Evolutionary conservation across 2,888 invertebrate species (phyloP).

Genomic region (Micropterix aruncella): DNA sequence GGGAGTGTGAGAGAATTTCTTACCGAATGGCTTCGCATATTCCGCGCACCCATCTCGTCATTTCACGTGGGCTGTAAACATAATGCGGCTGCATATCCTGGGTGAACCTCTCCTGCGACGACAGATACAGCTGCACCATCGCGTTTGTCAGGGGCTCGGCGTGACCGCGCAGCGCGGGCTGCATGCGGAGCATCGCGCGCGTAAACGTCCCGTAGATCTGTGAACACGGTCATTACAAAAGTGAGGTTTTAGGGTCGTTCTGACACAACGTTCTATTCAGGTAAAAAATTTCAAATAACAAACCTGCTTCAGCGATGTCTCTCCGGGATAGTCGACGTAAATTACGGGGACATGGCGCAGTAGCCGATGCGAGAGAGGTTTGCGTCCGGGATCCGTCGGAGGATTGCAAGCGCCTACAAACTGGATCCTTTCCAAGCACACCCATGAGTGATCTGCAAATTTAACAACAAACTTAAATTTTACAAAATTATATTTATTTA

Average conservation of each 20-base stretch:
- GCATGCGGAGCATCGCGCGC: constrained; percentile 91
- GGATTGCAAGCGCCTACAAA: constrained; percentile 99
- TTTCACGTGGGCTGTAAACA: constrained; percentile 96
- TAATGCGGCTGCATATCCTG: constrained; percentile 99
- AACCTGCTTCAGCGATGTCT: constrained; percentile 86
- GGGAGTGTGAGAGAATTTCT: no score
- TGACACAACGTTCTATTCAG: no score
- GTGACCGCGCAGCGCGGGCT: constrained; percentile 82
- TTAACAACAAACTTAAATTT: no score
- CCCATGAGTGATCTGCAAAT: constrained; percentile 81
- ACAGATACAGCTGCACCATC: constrained; percentile 97
- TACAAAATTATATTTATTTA: no score
- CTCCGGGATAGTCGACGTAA: constrained; percentile 98
- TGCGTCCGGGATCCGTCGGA: constrained; percentile 97
- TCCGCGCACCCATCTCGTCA: constrained; percentile 99
- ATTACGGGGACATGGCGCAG: constrained; percentile 94
- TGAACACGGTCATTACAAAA: no score
- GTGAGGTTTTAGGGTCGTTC: no score
- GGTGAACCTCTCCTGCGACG: constrained; percentile 94
- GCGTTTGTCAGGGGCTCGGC: constrained; percentile 95
- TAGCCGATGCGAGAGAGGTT: constrained; percentile 81
- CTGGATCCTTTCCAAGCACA: constrained; percentile 92
- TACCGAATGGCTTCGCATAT: constrained; percentile 95
- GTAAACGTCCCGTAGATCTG: constrained; percentile 98
- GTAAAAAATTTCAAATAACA: no score